Evolutionary conservation across 1,140 invertebrate genomes (phyloP).

Genomic region (Copidosoma floridanum): DNA sequence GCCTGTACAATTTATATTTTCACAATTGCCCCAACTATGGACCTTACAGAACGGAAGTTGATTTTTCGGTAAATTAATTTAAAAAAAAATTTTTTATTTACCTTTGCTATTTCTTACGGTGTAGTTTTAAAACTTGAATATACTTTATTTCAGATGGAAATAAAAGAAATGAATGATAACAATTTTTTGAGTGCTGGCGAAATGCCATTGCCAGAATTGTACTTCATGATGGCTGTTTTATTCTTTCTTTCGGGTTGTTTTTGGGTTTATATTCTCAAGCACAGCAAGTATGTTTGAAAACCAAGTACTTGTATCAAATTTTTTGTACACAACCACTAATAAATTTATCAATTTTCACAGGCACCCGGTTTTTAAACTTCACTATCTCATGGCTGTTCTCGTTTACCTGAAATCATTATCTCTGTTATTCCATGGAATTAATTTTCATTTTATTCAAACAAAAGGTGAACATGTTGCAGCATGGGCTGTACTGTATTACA

Average conservation of each 20-base stretch:
- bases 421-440: conserved; percentile 92
- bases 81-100: conserved; percentile 7
- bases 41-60: conserved; percentile 57
- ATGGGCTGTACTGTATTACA: conserved; percentile 96
- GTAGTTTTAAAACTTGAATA: neutral
- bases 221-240: conserved; percentile 86
- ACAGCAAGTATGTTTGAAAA: conserved; percentile 69
- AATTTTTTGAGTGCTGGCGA: conserved; percentile 97
- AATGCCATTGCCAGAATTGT: conserved; percentile 90
- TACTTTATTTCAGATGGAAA: conserved; percentile 64
- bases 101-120: too few relatives aligned
- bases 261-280: conserved; percentile 88
- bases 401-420: conserved; percentile 92
- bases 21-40: conserved; percentile 86
- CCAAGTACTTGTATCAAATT: neutral
- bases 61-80: conserved; percentile 64
- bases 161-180: conserved; percentile 79
- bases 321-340: neutral
- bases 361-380: conserved; percentile 91
- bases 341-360: conserved; percentile 50
- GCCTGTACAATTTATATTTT: conserved; percentile 93
- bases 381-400: conserved; percentile 94
- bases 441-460: conserved; percentile 95
- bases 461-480: conserved; percentile 92
- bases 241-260: conserved; percentile 87